Evolutionary conservation across 2,797 vertebrate genomes (phyloP).

Genomic region (Karalla daura): DNA sequence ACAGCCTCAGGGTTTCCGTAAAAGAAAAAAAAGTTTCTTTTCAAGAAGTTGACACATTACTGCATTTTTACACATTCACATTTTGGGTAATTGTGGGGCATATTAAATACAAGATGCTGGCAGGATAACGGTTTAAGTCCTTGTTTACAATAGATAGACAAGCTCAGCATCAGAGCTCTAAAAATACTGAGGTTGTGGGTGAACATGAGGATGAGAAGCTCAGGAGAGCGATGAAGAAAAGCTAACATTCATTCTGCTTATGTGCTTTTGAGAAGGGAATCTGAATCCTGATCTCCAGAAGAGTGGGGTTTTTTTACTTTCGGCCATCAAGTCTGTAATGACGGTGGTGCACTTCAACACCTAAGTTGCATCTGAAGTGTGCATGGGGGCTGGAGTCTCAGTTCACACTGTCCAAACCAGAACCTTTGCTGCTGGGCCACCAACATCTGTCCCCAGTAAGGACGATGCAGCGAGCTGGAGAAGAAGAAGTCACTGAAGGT

Average conservation of each 20-base stretch:
- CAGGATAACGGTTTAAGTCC: not conserved
- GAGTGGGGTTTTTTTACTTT: too few relatives aligned
- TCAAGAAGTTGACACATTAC: not conserved
- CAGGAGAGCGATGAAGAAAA: too few relatives aligned
- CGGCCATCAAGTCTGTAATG: too few relatives aligned
- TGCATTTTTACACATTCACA: conserved; percentile 4
- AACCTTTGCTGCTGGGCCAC: not conserved
- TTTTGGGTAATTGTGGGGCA: not conserved
- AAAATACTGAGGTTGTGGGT: not conserved
- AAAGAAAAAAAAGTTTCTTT: not conserved
- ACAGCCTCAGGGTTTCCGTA: conserved; percentile 4
- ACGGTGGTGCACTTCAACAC: not conserved
- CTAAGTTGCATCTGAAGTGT: not conserved
- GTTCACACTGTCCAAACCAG: too few relatives aligned
- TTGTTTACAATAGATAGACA: not conserved
- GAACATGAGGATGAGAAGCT: too few relatives aligned
- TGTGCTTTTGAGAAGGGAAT: not conserved
- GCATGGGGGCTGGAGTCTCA: not conserved
- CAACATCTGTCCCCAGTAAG: not conserved
- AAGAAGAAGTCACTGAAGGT: not conserved
- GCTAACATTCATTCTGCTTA: not conserved
- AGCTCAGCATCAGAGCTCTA: not conserved
- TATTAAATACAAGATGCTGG: not conserved
- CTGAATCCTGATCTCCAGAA: not conserved
- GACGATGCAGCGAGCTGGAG: not conserved